Conservation (phyloP, 2,888 invertebrate species). For the Acronicta leporina region DNA sequence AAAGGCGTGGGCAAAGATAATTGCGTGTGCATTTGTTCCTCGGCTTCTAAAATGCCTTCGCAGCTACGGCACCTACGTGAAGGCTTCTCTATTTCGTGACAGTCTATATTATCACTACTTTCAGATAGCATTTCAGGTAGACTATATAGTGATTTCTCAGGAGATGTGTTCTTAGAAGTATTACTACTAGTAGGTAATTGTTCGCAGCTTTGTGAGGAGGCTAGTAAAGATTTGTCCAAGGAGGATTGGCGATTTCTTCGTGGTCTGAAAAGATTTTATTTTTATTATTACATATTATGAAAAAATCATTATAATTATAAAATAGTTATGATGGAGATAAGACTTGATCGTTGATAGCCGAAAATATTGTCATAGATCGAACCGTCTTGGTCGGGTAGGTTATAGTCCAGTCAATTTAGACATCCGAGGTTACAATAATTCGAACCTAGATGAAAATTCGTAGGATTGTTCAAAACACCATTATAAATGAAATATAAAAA, state of each 20-base stretch:
- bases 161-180: slow-evolving; percentile 81
- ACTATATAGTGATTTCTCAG: slow-evolving; percentile 81
- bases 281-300: no score
- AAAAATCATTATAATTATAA: no score
- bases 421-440: no score
- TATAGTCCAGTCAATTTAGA: no score
- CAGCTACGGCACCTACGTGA: slow-evolving; percentile 89
- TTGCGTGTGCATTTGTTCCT: slow-evolving; percentile 86
- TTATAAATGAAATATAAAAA: no score
- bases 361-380: no score
- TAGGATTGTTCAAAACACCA: no score
- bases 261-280: slow-evolving; percentile 73
- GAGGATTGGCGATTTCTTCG: slow-evolving; percentile 84
- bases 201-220: slow-evolving; percentile 82
- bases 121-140: slow-evolving; percentile 82
- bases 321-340: no score
- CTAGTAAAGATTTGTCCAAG: slow-evolving; percentile 77
- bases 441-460: no score
- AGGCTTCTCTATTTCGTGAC: slow-evolving; percentile 72
- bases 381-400: no score
- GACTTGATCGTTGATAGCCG: no score
- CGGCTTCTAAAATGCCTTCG: slow-evolving; percentile 89
- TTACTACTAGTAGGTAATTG: slow-evolving; percentile 80
- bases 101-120: slow-evolving; percentile 78
- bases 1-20: slow-evolving; percentile 89